Conservation (phyloP, 2,888 invertebrate species). For the Therioaphis trifolii region DNA sequence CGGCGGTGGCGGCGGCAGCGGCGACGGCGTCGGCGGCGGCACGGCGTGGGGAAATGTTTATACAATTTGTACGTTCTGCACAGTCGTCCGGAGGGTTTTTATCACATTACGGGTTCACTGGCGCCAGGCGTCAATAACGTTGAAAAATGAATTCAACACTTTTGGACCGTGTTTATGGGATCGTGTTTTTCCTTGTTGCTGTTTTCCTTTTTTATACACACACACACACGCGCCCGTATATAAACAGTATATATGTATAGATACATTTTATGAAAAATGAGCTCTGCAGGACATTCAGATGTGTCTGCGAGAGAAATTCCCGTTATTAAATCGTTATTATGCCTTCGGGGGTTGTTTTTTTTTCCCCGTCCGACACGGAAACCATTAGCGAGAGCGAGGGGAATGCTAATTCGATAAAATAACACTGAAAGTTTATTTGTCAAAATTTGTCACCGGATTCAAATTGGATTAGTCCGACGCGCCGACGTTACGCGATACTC, state of each 20-base stretch:
- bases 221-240: background rate
- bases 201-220: slow-evolving; percentile 34
- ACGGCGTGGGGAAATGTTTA: slow-evolving; percentile 52
- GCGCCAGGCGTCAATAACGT: slow-evolving; percentile 63
- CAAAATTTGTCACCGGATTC: slow-evolving; percentile 52
- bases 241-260: background rate
- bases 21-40: no score
- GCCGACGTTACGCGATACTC: background rate
- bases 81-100: slow-evolving; percentile 62
- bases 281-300: slow-evolving; percentile 51
- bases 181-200: slow-evolving; percentile 58
- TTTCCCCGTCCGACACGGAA: slow-evolving; percentile 31
- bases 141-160: slow-evolving; percentile 63
- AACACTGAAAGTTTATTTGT: slow-evolving; percentile 51
- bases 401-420: slow-evolving; percentile 56
- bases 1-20: background rate
- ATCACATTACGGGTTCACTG: slow-evolving; percentile 60
- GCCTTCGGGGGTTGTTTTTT: slow-evolving; percentile 42
- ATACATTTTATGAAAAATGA: slow-evolving; percentile 56
- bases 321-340: slow-evolving; percentile 61
- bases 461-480: slow-evolving; percentile 27
- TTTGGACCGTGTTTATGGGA: slow-evolving; percentile 60
- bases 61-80: slow-evolving; percentile 54
- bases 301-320: slow-evolving; percentile 38
- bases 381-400: slow-evolving; percentile 44